Percentiles rank a stretch among this genome's conserved stretches.
Evolutionary conservation across 2,113 vertebrate genomes (phyloP).

Genomic region (Balaeniceps rex): DNA sequence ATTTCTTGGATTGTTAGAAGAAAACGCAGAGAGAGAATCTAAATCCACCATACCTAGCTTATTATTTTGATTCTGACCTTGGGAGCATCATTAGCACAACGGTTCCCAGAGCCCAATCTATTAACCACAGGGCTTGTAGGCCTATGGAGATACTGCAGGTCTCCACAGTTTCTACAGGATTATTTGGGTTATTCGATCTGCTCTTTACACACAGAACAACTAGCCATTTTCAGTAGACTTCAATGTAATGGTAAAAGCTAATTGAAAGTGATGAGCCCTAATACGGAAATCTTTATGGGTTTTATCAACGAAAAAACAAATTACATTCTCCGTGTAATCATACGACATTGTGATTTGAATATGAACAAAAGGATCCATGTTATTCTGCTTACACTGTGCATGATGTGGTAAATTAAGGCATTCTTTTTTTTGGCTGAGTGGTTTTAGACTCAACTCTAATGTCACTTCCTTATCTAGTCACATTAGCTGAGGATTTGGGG

Average conservation of each 20-base stretch:
- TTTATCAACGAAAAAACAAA: background rate
- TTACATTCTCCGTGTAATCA: background rate
- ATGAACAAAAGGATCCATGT: background rate
- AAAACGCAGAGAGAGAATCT: background rate
- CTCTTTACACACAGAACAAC: background rate
- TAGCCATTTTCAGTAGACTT: background rate
- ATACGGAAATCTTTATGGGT: background rate
- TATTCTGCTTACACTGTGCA: background rate
- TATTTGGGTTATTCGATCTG: background rate
- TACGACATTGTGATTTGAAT: background rate
- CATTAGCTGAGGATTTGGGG: background rate
- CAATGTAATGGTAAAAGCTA: background rate
- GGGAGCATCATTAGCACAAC: background rate
- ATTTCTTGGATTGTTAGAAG: background rate
- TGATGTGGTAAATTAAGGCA: background rate
- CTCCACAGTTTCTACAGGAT: background rate
- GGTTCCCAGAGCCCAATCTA: background rate
- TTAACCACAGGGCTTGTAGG: background rate
- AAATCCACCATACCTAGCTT: background rate
- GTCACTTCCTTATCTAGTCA: background rate
- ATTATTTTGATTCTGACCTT: background rate
- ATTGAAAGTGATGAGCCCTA: background rate
- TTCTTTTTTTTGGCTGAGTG: no score
- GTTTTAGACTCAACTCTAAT: background rate
- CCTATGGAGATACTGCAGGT: accelerated